Evolutionary conservation across 2,888 invertebrate genomes (phyloP), one percentile per base, ranked within the genome.

Genomic region (Pollenia labialis): DNA sequence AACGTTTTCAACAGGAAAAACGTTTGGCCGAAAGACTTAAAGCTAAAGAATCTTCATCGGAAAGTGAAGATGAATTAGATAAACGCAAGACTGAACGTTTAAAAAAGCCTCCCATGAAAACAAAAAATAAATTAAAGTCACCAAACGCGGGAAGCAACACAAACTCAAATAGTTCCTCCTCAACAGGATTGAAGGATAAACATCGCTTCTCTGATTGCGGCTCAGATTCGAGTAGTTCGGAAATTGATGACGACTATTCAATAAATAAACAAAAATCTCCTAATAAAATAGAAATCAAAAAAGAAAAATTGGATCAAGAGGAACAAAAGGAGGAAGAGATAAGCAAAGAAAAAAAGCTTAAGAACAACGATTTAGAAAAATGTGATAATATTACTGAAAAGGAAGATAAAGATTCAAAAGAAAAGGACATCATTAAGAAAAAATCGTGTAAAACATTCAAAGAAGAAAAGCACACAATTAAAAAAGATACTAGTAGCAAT

Each of bases 31-130:
- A 92, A 4, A 89, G 93, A 0, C 71, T 93, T 32, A 90, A 90
- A 77, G 81, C 66, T 60, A 88, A 89, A 66, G 94, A 94, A 52
- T 95, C 94, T 90, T 94, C 92, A 89, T 93, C 93, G 7, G 95
- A 95, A 90, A 93, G 92, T 48, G 95, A 93, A 58, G 94, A 92
- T 23, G 92, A 92, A 87, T 84, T 92, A 10, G 89, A 89, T 46
- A 92, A 91, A 77, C 88, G 91, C 0, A 91, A 90, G 42, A 89
- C 90, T 0, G 91, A 90, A 12, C 90, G 93, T 40, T 89, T 91
- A 10, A 92, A 93, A 77, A 93, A 92, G 79, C 90, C 90, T 0
- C 85, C 89, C 56, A 90, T 90, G 6, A 91, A 91, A 84, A 87
- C 88, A 12, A 87, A 87, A 62, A 60, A 77, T 44, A 87, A 87